Conservation (phyloP, 1,140 invertebrate species). For the Argopecten irradians region DNA sequence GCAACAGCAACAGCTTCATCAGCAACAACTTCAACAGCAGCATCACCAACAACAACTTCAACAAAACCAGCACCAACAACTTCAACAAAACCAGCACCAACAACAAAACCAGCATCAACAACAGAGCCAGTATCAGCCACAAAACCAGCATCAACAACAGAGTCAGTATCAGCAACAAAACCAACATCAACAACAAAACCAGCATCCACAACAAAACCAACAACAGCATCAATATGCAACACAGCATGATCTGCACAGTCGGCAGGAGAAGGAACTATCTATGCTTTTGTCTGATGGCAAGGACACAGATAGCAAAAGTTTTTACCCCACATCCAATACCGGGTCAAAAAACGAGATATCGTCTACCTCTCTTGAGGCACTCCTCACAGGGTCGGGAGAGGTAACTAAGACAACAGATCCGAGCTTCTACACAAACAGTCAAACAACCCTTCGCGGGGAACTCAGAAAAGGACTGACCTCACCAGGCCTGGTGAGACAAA, state of each 20-base stretch:
- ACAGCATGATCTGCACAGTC: constrained; percentile 39
- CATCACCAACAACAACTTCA: constrained; percentile 25
- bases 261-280: constrained; percentile 35
- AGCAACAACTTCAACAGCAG: constrained; percentile 42
- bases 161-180: constrained; percentile 27
- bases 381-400: constrained; percentile 71
- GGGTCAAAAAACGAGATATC: constrained; percentile 73
- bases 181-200: constrained; percentile 40
- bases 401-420: constrained; percentile 60
- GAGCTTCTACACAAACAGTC: constrained; percentile 42
- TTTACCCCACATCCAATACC: constrained; percentile 40
- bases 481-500: constrained; percentile 43
- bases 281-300: constrained; percentile 36
- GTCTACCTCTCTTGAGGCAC: constrained; percentile 73
- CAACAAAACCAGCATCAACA: constrained; percentile 36
- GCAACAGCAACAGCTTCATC: constrained; percentile 13
- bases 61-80: constrained; percentile 38
- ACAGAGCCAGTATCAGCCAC: constrained; percentile 35
- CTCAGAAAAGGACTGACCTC: constrained; percentile 46
- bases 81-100: constrained; percentile 35
- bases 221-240: constrained; percentile 30
- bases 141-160: constrained; percentile 33
- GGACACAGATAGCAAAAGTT: constrained; percentile 37
- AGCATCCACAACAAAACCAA: constrained; percentile 44
- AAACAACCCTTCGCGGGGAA: constrained; percentile 38